Evolutionary conservation across 2,797 vertebrate genomes (phyloP).

Genomic region (Danio albolineatus): DNA sequence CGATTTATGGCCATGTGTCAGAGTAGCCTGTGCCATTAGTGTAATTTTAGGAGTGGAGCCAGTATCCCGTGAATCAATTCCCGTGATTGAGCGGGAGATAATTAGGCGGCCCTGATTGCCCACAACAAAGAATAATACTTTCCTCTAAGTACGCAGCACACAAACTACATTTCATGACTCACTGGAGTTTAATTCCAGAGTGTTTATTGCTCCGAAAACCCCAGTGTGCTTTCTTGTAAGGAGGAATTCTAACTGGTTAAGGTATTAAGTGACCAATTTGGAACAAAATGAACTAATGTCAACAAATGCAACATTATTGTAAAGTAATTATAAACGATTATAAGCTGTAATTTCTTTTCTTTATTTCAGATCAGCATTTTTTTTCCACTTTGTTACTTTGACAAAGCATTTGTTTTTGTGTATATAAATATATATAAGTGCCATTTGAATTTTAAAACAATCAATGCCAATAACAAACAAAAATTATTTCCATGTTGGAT

Average conservation of each 20-base stretch:
- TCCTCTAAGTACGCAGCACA: background rate
- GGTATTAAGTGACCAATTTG: background rate
- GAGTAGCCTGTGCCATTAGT: constrained; percentile 70
- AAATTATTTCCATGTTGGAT: no score
- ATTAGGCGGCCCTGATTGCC: constrained; percentile 69
- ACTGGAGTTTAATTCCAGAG: constrained; percentile 38
- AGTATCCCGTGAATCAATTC: constrained; percentile 69
- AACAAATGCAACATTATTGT: no score
- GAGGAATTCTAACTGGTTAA: background rate
- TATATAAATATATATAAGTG: no score
- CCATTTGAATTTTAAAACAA: no score
- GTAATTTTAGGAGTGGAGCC: constrained; percentile 71
- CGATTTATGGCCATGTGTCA: constrained; percentile 60
- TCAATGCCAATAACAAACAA: no score
- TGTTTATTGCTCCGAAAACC: background rate
- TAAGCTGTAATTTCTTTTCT: no score
- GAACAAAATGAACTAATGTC: background rate
- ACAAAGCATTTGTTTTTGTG: no score
- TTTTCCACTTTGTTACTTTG: no score
- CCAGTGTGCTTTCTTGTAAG: background rate
- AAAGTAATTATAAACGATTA: no score
- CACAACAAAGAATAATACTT: constrained; percentile 69
- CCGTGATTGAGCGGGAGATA: constrained; percentile 75
- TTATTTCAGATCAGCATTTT: no score
- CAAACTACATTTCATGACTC: constrained; percentile 50